Percentiles rank a stretch among this genome's conserved stretches.
Conservation (phyloP, 2,888 invertebrate species). For the Agrochola macilenta region DNA sequence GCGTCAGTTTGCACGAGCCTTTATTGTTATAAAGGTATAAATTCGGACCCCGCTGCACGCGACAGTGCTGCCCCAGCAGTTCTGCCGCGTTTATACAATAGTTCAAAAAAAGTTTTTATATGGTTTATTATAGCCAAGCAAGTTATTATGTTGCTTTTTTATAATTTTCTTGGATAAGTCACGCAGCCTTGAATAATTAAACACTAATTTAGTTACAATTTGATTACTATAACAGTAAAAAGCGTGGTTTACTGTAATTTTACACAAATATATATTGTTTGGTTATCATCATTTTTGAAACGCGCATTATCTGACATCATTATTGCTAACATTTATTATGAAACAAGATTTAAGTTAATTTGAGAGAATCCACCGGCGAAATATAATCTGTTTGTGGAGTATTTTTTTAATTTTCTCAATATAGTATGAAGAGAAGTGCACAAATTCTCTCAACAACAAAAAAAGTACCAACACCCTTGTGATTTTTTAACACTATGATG, state of each 20-base stretch:
- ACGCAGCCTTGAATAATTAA: constrained; percentile 28
- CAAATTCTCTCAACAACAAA: background rate
- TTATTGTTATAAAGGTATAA: too few relatives aligned
- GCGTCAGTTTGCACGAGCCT: too few relatives aligned
- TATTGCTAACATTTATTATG: background rate
- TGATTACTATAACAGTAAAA: background rate
- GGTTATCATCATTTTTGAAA: background rate
- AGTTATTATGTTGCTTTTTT: background rate
- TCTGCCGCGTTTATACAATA: too few relatives aligned
- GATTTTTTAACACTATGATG: background rate
- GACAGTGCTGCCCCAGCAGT: too few relatives aligned
- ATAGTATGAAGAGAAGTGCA: too few relatives aligned
- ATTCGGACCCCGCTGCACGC: too few relatives aligned
- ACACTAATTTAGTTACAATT: constrained; percentile 10
- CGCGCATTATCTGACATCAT: background rate
- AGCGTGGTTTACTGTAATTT: constrained; percentile 27
- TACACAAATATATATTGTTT: background rate
- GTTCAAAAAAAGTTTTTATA: background rate
- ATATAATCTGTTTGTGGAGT: background rate
- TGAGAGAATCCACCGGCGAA: background rate
- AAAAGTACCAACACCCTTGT: background rate
- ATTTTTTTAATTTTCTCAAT: background rate
- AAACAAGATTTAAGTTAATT: background rate
- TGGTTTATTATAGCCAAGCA: background rate
- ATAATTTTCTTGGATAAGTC: background rate